A percentile compares a stretch with the other conserved stretches of the same genome.
These are phyloP conservation scores for Plodia interpunctella DNA, from an alignment of 1,140 invertebrate genomes.

Conservation along the genomic window DNA sequence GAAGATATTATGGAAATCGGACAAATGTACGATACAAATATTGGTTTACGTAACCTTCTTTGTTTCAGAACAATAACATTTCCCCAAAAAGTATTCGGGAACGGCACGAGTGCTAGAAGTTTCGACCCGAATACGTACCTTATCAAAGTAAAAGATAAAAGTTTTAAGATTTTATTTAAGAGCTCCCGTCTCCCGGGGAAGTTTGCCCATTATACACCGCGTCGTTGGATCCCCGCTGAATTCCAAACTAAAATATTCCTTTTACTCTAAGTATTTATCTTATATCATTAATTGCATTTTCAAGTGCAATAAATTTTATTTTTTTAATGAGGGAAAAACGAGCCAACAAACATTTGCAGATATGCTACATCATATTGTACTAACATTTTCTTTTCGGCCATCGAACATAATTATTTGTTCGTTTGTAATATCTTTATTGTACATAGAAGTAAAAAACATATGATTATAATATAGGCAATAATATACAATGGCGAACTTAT, in stretches of 20 bases:
- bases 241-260: slow-evolving; percentile 24
- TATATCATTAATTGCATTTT: too few species aligned
- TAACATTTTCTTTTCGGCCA: too few species aligned
- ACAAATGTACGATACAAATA: slow-evolving; percentile 2
- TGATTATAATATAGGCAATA: too few species aligned
- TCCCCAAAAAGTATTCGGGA: slow-evolving; percentile 20
- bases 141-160: slow-evolving; percentile 59
- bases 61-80: slow-evolving; percentile 15
- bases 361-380: too few species aligned
- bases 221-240: slow-evolving; percentile 17
- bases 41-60: neutral
- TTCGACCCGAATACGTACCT: slow-evolving; percentile 25
- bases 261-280: too few species aligned
- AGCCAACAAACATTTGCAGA: too few species aligned
- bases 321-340: too few species aligned
- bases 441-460: too few species aligned
- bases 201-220: slow-evolving; percentile 43
- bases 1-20: neutral
- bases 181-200: slow-evolving; percentile 35
- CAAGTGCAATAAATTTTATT: too few species aligned
- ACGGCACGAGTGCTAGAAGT: slow-evolving; percentile 28
- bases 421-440: too few species aligned
- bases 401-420: too few species aligned
- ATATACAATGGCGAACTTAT: too few species aligned
- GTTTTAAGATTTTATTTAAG: slow-evolving; percentile 62